Conservation (phyloP, 2,888 invertebrate genomes). For the Salpingus planirostris region DNA sequence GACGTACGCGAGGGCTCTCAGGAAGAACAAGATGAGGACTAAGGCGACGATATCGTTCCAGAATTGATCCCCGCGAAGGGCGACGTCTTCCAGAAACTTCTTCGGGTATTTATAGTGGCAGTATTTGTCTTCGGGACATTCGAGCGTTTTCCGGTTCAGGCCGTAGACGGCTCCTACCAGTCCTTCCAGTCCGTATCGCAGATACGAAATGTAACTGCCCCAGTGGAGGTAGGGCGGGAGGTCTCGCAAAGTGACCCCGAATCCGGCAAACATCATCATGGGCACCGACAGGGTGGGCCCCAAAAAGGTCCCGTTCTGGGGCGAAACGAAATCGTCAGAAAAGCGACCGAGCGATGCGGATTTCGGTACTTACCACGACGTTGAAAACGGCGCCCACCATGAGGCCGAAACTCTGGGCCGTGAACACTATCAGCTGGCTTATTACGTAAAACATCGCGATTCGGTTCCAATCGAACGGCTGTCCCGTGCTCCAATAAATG, state of each 20-base stretch:
- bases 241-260: conserved; percentile 83
- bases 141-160: conserved; percentile 58
- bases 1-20: conserved; percentile 59
- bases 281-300: conserved; percentile 89
- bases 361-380: conserved; percentile 76
- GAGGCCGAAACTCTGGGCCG: conserved; percentile 87
- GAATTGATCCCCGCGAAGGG: conserved; percentile 72
- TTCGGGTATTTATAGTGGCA: conserved; percentile 77
- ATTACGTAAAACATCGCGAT: conserved; percentile 81
- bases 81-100: conserved; percentile 74
- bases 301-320: conserved; percentile 89
- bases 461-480: conserved; percentile 70
- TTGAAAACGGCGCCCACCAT: conserved; percentile 84
- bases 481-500: conserved; percentile 83
- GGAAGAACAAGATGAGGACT: conserved; percentile 54
- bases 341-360: not conserved
- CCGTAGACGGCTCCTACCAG: conserved; percentile 80
- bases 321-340: too few relatives aligned
- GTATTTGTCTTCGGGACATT: conserved; percentile 65
- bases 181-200: conserved; percentile 87
- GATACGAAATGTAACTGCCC: conserved; percentile 86
- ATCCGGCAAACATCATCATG: conserved; percentile 95
- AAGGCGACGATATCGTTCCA: conserved; percentile 75
- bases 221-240: conserved; percentile 79
- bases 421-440: conserved; percentile 73